Evolutionary conservation across 2,113 vertebrate species (phyloP).

Genomic region (Saccopteryx leptura): DNA sequence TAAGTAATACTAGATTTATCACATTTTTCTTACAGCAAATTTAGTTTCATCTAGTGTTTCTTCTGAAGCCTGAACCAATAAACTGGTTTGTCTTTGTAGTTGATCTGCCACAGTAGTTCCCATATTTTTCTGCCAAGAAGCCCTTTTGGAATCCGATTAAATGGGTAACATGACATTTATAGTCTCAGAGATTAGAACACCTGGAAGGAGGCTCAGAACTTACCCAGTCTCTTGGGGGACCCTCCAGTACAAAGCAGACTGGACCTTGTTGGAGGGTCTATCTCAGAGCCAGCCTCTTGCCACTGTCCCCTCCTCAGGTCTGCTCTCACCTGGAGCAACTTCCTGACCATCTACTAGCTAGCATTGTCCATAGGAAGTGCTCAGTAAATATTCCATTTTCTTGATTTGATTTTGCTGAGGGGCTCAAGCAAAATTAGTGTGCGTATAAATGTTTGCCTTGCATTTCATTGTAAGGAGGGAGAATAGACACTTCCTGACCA

Average conservation of each 20-base stretch:
- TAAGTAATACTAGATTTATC: constrained; percentile 84
- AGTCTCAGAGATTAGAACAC: constrained; percentile 79
- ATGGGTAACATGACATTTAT: constrained; percentile 83
- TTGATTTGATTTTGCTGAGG: constrained; percentile 31
- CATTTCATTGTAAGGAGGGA: background rate
- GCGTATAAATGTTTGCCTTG: background rate
- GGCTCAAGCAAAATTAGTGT: background rate
- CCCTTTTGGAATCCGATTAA: constrained; percentile 81
- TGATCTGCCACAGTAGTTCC: constrained; percentile 79
- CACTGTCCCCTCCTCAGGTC: background rate
- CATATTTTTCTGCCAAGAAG: constrained; percentile 81
- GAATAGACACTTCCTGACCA: background rate
- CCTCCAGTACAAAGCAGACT: constrained; percentile 56
- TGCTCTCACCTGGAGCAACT: background rate
- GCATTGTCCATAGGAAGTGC: background rate
- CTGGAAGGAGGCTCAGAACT: constrained; percentile 80
- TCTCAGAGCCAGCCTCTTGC: background rate
- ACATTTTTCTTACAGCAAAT: constrained; percentile 81
- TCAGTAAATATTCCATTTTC: background rate
- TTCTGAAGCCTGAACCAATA: constrained; percentile 82
- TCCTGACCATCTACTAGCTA: background rate
- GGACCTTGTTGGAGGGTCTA: background rate
- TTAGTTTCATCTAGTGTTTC: constrained; percentile 82
- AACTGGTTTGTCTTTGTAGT: constrained; percentile 83
- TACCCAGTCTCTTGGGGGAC: constrained; percentile 69